Conservation (phyloP, 2,113 vertebrate genomes). For the Canis aureus region DNA sequence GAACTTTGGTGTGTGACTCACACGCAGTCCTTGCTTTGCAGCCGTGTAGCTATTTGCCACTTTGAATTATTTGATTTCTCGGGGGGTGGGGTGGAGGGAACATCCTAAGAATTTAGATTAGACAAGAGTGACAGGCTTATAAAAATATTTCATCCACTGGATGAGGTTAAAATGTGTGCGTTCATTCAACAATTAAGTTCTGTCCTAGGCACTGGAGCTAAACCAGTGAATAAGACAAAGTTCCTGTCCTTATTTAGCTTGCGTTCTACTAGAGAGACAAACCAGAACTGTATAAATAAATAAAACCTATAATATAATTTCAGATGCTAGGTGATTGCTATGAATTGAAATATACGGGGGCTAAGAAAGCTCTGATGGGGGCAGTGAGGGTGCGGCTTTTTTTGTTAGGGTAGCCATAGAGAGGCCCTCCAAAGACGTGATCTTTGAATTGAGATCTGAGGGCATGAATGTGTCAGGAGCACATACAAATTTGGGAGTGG, state of each 20-base stretch:
- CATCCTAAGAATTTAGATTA: not conserved
- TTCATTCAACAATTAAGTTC: not conserved
- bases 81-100: not conserved
- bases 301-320: not conserved
- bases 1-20: not conserved
- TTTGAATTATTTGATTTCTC: slow-evolving; percentile 32
- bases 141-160: not conserved
- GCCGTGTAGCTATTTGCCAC: not conserved
- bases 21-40: not conserved
- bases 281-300: not conserved
- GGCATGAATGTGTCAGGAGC: not conserved
- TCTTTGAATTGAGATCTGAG: not conserved
- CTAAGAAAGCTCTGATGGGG: not conserved
- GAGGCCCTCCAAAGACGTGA: not conserved
- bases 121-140: not conserved
- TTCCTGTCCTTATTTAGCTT: not conserved
- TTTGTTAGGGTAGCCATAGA: not conserved
- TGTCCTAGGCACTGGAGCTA: not conserved
- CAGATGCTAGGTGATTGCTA: not conserved
- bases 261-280: not conserved
- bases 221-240: not conserved
- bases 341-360: not conserved
- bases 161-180: not conserved
- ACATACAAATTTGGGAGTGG: not conserved
- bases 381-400: not conserved